phyloP scores from a whole-genome alignment of 1,140 invertebrate species.

The Lucilia sericata region DNA sequence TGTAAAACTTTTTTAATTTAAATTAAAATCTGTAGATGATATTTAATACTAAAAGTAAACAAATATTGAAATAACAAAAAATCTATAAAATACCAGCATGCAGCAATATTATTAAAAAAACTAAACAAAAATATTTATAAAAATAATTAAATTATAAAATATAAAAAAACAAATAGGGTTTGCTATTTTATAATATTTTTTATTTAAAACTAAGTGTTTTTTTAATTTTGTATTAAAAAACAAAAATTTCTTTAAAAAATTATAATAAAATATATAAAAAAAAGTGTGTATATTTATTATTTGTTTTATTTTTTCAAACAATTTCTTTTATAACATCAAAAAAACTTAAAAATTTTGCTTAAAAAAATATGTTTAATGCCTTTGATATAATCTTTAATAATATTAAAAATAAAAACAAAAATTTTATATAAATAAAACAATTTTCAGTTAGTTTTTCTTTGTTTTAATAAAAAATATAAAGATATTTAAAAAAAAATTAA shows the following conservation, averaged over 20 bases:
- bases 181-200: constrained; percentile 12
- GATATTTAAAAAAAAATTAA: neutral
- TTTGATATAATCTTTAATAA: constrained; percentile 36
- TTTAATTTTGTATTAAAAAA: constrained; percentile 7
- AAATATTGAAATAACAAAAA: neutral
- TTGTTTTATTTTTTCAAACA: constrained; percentile 3
- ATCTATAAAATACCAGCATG: constrained; percentile 18
- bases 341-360: constrained; percentile 31
- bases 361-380: constrained; percentile 41
- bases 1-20: neutral
- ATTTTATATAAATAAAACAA: constrained; percentile 1
- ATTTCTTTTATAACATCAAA: constrained; percentile 10
- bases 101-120: neutral
- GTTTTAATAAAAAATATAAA: neutral
- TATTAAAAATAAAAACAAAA: constrained; percentile 24
- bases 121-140: constrained; percentile 17
- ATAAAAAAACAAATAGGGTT: neutral
- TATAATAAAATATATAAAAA: neutral
- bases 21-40: neutral
- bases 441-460: neutral
- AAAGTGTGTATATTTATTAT: neutral
- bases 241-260: neutral
- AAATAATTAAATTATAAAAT: neutral
- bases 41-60: constrained; percentile 21
- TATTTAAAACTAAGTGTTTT: neutral